Base-by-base conservation (phyloP, 1,140 invertebrate genomes). In the Drosophila sulfurigaster region DNA sequence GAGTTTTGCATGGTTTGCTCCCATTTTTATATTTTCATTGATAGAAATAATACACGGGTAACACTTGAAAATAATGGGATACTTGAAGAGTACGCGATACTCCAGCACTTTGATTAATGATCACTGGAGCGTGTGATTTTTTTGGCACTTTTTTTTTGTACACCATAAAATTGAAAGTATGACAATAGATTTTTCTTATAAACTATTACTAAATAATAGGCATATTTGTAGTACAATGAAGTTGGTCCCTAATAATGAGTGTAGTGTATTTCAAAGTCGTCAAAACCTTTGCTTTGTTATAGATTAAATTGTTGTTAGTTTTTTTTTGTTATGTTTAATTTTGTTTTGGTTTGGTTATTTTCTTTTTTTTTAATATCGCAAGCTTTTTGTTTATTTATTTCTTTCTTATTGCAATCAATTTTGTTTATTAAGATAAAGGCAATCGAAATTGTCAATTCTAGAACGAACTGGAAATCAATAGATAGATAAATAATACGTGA, bases 381-480 rank as follows among this genome's bases (percentile, higher is more conserved):
- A 32, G 13, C 2, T 49, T 68, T 46, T 54, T 30, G 48, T 65
- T 52, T 72, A 16, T 52, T 30, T 51, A 15, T 43, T 20, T 54
- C 57, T 68, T 49, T 64, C 32, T 10, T 48, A 30, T 41, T 43
- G 35, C 30, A 30, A 15, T 20, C 28, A 59, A 59, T 38, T 52
- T 67, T 59, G 54, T 73, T 73, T 52, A 48, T 38, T 35, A 10
- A 48, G 64, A 67, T 59, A 66, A 73, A 49, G 30, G 20, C n/a
- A 15, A 51, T 20, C 11, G 35, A 30, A 25, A 32, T 10, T 30
- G 56, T 16, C 54, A 59, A 51, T 52, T 43, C 49, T 63, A 45
- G 62, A 54, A 68, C 32, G 15, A 57, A 20, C 32, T 16, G 35
- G 5, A 38, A 57, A 15, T 13, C 38, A 41, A 35, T 35, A 8